A percentile compares a stretch with the other conserved stretches of the same genome.
These are phyloP conservation scores for Ditylenchus dipsaci DNA, from an alignment of 1,140 invertebrate genomes.

Conservation along the genomic window DNA sequence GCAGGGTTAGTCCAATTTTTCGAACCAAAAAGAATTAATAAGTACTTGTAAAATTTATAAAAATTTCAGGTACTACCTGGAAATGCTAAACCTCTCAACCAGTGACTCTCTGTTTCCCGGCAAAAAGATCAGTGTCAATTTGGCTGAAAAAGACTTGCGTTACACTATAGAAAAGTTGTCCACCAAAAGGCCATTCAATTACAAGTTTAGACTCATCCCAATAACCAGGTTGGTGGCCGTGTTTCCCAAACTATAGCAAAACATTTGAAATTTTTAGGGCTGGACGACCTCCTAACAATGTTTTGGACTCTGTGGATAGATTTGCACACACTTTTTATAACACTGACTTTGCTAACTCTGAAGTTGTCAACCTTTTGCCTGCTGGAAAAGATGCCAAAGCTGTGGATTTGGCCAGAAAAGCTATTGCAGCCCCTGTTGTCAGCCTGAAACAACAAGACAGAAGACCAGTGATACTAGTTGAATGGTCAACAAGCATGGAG, in stretches of 20 bases:
- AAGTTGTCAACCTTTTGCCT: background rate
- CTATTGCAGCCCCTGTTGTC: background rate
- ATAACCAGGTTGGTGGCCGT: background rate
- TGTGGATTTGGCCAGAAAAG: background rate
- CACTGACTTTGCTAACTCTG: background rate
- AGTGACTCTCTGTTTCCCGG: background rate
- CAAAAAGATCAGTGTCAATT: background rate
- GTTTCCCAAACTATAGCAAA: background rate
- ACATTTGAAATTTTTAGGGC: background rate
- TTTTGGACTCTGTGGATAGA: background rate
- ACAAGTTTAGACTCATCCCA: background rate
- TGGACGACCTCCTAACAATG: background rate
- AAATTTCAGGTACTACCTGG: background rate
- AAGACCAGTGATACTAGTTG: background rate
- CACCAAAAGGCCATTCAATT: background rate
- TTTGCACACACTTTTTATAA: background rate
- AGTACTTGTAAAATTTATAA: no score
- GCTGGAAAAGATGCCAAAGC: background rate
- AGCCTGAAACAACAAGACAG: background rate
- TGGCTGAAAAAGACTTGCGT: background rate
- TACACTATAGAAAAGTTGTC: background rate
- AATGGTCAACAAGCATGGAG: background rate
- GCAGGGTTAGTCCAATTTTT: background rate
- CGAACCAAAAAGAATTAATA: no score
- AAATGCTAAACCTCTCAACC: background rate